Percentiles rank a stretch among this genome's conserved stretches.
These are phyloP conservation scores for Spea multiplicata DNA, from an alignment of 2,113 vertebrate genomes.

Conservation along the genomic window DNA sequence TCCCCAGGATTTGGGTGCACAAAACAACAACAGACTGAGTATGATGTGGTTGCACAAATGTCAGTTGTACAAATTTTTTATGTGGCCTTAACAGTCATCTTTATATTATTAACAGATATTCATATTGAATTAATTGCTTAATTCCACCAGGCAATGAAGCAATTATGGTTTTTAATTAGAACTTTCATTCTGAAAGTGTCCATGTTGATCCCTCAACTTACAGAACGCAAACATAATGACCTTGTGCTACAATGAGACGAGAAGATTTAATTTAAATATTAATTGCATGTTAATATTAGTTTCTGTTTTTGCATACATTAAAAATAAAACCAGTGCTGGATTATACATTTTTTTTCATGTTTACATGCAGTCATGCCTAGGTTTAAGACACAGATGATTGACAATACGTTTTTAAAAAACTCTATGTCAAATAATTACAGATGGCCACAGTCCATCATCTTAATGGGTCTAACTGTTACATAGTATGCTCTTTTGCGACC, in stretches of 20 bases:
- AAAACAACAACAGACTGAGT: too few species aligned
- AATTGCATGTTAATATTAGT: constrained; percentile 10
- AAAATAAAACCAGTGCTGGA: constrained; percentile 7
- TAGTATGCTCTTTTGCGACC: too few species aligned
- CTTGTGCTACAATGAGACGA: constrained; percentile 17
- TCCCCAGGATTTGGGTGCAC: too few species aligned
- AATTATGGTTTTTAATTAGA: constrained; percentile 48
- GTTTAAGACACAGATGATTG: too few species aligned
- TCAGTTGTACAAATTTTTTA: too few species aligned
- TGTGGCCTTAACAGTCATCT: constrained; percentile 20
- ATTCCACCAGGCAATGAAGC: constrained; percentile 45
- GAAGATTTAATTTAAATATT: constrained; percentile 31
- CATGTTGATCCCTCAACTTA: constrained; percentile 44
- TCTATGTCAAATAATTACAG: too few species aligned
- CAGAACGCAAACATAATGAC: constrained; percentile 40
- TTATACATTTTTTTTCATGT: too few species aligned
- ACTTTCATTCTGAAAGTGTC: constrained; percentile 41
- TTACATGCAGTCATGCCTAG: too few species aligned
- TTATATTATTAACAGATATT: constrained; percentile 41
- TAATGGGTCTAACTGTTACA: too few species aligned
- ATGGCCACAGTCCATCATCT: too few species aligned
- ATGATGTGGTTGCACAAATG: too few species aligned
- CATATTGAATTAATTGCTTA: constrained; percentile 44
- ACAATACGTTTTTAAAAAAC: too few species aligned
- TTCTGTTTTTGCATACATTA: constrained; percentile 12